Evolutionary conservation across 2,113 vertebrate species (phyloP).

Genomic region (Tylochromis polylepis): DNA sequence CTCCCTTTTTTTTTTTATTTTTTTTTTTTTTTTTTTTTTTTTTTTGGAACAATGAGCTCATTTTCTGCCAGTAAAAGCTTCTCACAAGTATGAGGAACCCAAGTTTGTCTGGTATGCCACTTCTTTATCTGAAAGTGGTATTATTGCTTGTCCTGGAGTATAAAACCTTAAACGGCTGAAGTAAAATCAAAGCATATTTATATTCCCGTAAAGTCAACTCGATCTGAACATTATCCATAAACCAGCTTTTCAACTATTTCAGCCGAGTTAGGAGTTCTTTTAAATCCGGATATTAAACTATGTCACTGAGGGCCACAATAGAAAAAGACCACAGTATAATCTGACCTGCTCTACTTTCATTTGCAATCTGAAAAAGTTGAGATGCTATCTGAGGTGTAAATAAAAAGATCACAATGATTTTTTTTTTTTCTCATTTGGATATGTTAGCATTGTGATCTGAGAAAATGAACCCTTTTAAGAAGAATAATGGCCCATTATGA

Average conservation of each 20-base stretch:
- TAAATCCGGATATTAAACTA: background rate
- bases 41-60: background rate
- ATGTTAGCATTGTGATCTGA: accelerated
- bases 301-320: background rate
- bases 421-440: accelerated
- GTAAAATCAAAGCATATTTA: background rate
- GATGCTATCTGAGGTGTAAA: background rate
- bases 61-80: background rate
- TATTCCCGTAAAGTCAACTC: background rate
- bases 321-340: background rate
- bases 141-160: background rate
- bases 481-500: background rate
- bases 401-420: accelerated
- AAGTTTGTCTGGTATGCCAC: background rate
- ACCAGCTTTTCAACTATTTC: background rate
- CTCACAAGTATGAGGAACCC: background rate
- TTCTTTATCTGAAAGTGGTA: background rate
- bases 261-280: background rate
- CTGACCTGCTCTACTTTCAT: background rate
- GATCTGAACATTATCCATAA: background rate
- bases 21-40: background rate
- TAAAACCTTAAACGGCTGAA: background rate
- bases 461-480: background rate
- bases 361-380: background rate
- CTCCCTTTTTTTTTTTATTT: slow-evolving; percentile 3